A percentile compares a stretch with the other conserved stretches of the same genome.
Conservation (phyloP, 1,140 invertebrate species). For the Eupeodes corollae region DNA sequence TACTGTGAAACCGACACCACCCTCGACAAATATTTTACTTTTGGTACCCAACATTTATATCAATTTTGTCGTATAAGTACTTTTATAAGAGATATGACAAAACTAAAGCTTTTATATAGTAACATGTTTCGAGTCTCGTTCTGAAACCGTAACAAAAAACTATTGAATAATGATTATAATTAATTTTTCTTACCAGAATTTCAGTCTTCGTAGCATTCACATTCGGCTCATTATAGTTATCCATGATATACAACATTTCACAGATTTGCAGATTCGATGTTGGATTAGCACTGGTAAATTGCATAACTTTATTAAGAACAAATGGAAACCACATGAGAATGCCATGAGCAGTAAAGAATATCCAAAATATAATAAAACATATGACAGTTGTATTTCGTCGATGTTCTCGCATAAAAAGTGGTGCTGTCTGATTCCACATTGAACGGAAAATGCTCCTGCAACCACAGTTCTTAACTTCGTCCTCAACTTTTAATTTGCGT, state of each 20-base stretch:
- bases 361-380: constrained; percentile 41
- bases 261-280: constrained; percentile 14
- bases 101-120: no score
- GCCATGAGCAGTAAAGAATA: constrained; percentile 41
- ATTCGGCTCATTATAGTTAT: no score
- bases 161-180: no score
- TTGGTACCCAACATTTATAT: no score
- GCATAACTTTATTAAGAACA: constrained; percentile 38
- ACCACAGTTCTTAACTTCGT: not conserved
- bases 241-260: constrained; percentile 5
- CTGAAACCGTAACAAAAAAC: no score
- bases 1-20: no score
- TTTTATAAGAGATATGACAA: no score
- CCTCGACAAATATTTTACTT: no score
- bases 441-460: constrained; percentile 5
- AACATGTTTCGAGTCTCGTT: no score
- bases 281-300: constrained; percentile 17
- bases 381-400: constrained; percentile 38
- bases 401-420: constrained; percentile 38
- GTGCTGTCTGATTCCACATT: constrained; percentile 39
- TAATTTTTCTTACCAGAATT: no score
- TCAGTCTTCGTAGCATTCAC: no score
- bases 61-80: no score
- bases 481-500: not conserved
- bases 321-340: constrained; percentile 44